Conservation (phyloP, 2,113 vertebrate species). For the Hippopotamus amphibius region DNA sequence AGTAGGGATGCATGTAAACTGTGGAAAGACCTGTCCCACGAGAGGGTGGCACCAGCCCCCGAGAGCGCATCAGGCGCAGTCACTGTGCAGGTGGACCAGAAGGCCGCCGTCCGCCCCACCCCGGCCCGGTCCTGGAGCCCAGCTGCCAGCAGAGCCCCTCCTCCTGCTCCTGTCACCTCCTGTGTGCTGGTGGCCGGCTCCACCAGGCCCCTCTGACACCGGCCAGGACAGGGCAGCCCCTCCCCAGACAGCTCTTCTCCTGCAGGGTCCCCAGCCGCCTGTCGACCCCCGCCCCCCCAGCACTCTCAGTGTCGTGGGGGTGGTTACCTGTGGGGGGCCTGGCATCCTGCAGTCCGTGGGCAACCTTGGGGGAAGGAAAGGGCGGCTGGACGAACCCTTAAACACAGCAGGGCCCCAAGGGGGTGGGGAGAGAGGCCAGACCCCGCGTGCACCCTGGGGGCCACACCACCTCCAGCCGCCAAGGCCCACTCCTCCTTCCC, state of each 20-base stretch:
- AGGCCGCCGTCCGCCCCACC: neutral
- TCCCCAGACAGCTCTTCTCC: neutral
- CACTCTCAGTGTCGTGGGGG: neutral
- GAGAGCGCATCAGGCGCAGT: neutral
- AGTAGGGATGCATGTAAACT: no score
- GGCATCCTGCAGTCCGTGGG: neutral
- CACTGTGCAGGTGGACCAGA: conserved; percentile 76
- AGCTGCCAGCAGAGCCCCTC: rapidly evolving
- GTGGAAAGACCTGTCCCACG: neutral
- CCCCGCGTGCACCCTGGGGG: neutral
- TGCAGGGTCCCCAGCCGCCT: neutral
- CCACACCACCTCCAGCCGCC: neutral
- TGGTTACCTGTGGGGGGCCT: rapidly evolving
- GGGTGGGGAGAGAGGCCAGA: neutral
- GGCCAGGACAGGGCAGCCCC: rapidly evolving
- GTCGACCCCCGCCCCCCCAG: neutral
- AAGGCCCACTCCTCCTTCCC: neutral
- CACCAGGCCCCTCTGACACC: neutral
- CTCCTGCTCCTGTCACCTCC: neutral
- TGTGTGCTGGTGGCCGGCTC: neutral
- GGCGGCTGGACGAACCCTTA: neutral
- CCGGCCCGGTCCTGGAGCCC: neutral
- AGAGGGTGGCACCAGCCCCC: neutral
- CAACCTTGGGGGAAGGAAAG: no score
- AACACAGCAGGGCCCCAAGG: rapidly evolving